Evolutionary conservation across 2,113 vertebrate species (phyloP), one percentile per base, ranked within the genome.

Genomic region (Orcinus orca): DNA sequence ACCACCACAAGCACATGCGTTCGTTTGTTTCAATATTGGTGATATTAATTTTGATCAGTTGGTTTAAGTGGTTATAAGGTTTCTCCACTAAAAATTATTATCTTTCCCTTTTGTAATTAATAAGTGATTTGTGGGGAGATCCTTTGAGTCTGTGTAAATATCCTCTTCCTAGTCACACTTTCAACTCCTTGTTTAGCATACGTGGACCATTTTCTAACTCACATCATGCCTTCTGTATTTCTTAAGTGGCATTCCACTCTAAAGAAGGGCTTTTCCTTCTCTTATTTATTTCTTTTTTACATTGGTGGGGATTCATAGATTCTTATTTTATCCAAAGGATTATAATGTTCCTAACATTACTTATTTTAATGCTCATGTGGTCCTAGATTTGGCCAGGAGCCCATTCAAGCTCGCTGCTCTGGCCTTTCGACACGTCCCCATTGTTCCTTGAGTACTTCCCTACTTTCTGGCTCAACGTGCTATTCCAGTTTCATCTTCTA

Each of bases 71-170:
- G 23, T 70, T 31, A 29, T 41, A 81, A 26, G 1, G 0, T 73
- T 86, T 90, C 20, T 74, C 47, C n/a, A 23, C 15, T 89, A 6
- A 63, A 68, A 93, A n/a, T 82, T 63, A 29, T 11, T 26, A 2
- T 79, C 60, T 77, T 90, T 96, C 2, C 73, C 73, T 90, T 90
- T 87, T 77, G 25, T 82, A 93, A 86, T 63, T 44, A 91, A 44
- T 58, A 55, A 62, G 29, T 73, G 36, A 47, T 53, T 89, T 85
- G 47, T 4, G 3, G 29, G 33, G 31, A 85, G 25, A 36, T 74
- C 33, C 63, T 90, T 86, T 73, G 31, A 50, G 8, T 29, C 77
- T 76, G 0, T 92, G 20, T 77, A 60, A 71, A 31, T 73, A 62
- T 10, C 67, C 53, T 29, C 20, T 90, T 88, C 58, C 55, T 88